Evolutionary conservation across 2,113 vertebrate species (phyloP).

Genomic region (Chionis minor): DNA sequence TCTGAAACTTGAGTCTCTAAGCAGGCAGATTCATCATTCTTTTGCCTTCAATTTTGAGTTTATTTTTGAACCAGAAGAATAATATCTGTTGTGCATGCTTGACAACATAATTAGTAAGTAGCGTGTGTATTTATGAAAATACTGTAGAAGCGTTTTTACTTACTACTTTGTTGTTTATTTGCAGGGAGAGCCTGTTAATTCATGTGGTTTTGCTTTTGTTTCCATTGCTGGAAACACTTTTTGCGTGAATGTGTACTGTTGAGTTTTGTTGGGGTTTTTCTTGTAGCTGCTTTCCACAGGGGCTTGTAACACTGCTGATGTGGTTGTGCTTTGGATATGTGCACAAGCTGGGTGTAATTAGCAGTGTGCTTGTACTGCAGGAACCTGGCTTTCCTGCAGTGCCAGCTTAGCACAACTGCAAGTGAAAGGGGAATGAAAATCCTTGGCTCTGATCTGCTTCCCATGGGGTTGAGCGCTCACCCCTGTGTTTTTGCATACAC

Average conservation of each 20-base stretch:
- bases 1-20: neutral
- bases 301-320: neutral
- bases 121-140: neutral
- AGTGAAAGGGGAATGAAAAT: neutral
- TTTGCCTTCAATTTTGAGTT: neutral
- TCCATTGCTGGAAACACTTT: neutral
- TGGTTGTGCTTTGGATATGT: neutral
- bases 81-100: neutral
- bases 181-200: neutral
- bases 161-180: constrained; percentile 16
- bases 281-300: neutral
- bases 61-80: neutral
- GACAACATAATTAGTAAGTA: neutral
- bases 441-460: neutral
- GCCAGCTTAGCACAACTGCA: neutral
- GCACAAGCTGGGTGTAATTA: neutral
- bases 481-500: fast-evolving
- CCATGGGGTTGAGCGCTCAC: neutral
- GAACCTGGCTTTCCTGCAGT: neutral
- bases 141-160: neutral
- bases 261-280: neutral
- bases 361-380: fast-evolving
- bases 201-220: constrained; percentile 15
- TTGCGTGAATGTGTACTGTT: neutral
- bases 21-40: neutral